Evolutionary conservation across 2,113 vertebrate species (phyloP).

Genomic region (Xyliphius kryptos): DNA sequence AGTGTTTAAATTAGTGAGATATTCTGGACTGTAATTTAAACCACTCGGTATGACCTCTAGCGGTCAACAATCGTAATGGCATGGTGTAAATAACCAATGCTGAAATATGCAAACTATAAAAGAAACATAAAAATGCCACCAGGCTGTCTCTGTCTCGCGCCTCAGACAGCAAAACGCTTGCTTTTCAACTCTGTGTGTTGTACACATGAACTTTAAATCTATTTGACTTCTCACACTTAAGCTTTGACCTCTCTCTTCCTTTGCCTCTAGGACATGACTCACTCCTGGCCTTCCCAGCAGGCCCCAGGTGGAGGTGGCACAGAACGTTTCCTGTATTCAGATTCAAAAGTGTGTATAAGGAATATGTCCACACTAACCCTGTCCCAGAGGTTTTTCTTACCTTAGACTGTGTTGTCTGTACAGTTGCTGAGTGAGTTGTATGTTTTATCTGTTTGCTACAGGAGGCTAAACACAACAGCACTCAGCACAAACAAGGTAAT

Average conservation of each 20-base stretch:
- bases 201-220: constrained; percentile 21
- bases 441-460: constrained; percentile 48
- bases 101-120: not conserved
- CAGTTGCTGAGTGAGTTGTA: constrained; percentile 4
- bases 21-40: constrained; percentile 9
- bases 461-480: constrained; percentile 70
- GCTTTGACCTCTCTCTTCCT: constrained; percentile 45
- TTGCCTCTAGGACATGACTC: constrained; percentile 83
- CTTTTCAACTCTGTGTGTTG: constrained; percentile 6
- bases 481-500: constrained; percentile 81
- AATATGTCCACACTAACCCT: constrained; percentile 5
- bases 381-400: not conserved
- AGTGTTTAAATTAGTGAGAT: not conserved
- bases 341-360: constrained; percentile 71
- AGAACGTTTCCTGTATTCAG: constrained; percentile 73
- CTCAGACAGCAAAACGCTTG: not conserved
- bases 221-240: constrained; percentile 37
- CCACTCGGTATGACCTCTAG: constrained; percentile 20
- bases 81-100: not conserved
- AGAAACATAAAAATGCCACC: not conserved
- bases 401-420: constrained; percentile 5
- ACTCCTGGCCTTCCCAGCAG: constrained; percentile 82
- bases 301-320: constrained; percentile 75
- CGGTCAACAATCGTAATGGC: constrained; percentile 11
- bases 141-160: not conserved